Conservation (phyloP, 1,140 invertebrate genomes). For the Venturia canescens region DNA sequence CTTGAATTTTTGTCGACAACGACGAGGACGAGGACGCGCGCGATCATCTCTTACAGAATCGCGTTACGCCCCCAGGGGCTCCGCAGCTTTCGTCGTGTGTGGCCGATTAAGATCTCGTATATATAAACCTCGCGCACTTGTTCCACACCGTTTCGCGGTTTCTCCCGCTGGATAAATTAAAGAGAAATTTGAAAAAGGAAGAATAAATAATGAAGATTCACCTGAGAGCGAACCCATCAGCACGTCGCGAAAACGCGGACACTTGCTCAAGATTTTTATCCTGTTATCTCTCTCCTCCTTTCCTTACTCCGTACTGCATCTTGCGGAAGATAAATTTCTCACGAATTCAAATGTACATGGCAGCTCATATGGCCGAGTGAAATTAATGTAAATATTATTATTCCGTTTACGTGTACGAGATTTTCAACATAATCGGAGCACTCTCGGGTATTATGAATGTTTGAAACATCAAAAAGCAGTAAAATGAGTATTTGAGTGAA, state of each 20-base stretch:
- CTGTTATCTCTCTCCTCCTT: background rate
- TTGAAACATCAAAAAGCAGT: too few species aligned
- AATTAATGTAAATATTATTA: too few species aligned
- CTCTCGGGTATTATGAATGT: too few species aligned
- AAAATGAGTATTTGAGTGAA: too few species aligned
- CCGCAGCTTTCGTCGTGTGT: slow-evolving; percentile 46
- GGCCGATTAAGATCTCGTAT: slow-evolving; percentile 53
- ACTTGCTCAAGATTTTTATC: slow-evolving; percentile 28
- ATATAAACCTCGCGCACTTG: slow-evolving; percentile 14
- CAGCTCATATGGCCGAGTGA: background rate
- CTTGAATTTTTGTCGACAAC: slow-evolving; percentile 40
- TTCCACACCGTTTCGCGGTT: background rate
- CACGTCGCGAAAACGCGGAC: background rate
- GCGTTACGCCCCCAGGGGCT: slow-evolving; percentile 19
- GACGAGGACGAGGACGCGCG: slow-evolving; percentile 2
- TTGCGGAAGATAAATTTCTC: slow-evolving; percentile 16
- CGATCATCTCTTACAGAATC: slow-evolving; percentile 26
- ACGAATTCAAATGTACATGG: background rate
- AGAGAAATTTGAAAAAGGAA: background rate
- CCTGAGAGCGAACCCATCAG: slow-evolving; percentile 30
- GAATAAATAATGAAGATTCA: slow-evolving; percentile 25
- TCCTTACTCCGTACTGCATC: slow-evolving; percentile 4
- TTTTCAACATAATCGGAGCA: too few species aligned
- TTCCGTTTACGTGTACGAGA: too few species aligned
- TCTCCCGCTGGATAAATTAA: slow-evolving; percentile 13